Evolutionary conservation across 2,888 invertebrate genomes (phyloP), one percentile per base, ranked within the genome.

Genomic region (Drosophila conformis): DNA sequence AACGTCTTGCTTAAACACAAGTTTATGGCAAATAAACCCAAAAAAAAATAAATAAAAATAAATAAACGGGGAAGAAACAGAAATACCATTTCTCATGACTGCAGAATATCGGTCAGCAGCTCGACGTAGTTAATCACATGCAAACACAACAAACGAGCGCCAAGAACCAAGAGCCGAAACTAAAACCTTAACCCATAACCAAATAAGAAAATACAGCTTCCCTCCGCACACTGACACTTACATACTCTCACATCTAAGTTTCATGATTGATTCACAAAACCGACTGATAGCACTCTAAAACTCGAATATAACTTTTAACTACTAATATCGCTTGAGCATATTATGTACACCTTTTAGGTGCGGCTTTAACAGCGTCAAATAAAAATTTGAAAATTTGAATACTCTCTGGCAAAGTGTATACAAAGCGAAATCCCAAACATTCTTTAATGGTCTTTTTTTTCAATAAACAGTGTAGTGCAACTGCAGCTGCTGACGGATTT

Each of bases 1-100:
- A 85, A 85, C 85, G 85, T 87, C 77, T 87, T 81, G 76, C 66
- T 81, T 89, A 79, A 84, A 86, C 84, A 75, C 70, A 77, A 82
- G 63, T 77, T 80, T 69, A 71, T 83, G 70, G 82, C 89, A 89
- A 85, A 85, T 86, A 85, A 80, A 81, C 70, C 74, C 74, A 69
- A 82, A 68, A 71, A 33, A 33, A 33, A 15, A 4, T 33, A 33
- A 33, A 33, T 33, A 33, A 11, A 33, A 33, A 11, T 33, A 35
- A 53, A 11, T 7, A 13, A 29, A 27, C 27, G n/a, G 29, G n/a
- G 46, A 29, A 29, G n/a, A 13, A 21, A 21, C 8, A 46, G 29
- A 65, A 38, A 53, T 64, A 78, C 65, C 48, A 74, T 78, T 73
- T 71, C 75, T 72, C 80, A 78, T 69, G 82, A 57, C 67, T 70